Evolutionary conservation across 2,113 vertebrate genomes (phyloP).

Genomic region (Lathamus discolor): DNA sequence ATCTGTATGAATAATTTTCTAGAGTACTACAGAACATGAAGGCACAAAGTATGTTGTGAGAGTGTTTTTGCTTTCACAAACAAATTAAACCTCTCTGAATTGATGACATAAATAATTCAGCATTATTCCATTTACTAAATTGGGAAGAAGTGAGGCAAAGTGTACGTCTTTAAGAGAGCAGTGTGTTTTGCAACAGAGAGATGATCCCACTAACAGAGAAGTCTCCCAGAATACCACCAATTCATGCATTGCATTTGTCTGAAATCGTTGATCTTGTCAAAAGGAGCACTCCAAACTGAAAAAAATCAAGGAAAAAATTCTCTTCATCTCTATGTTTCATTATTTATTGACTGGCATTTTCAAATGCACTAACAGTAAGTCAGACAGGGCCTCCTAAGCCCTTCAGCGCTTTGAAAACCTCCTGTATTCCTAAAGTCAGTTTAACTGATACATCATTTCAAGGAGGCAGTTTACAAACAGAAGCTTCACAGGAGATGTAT

Average conservation of each 20-base stretch:
- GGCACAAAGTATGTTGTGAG: constrained; percentile 10
- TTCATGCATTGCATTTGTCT: background rate
- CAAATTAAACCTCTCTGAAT: constrained; percentile 42
- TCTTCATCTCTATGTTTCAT: background rate
- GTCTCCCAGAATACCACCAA: background rate
- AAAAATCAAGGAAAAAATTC: background rate
- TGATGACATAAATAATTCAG: constrained; percentile 24
- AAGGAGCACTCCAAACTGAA: background rate
- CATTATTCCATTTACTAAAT: background rate
- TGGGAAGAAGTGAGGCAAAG: background rate
- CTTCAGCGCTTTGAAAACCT: background rate
- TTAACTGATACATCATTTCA: background rate
- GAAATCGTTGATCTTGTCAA: background rate
- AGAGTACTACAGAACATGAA: background rate
- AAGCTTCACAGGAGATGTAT: background rate
- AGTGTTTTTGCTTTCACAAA: constrained; percentile 42
- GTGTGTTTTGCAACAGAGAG: background rate
- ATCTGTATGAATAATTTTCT: constrained; percentile 38
- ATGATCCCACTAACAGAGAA: background rate
- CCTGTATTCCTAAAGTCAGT: background rate
- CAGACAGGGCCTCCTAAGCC: background rate
- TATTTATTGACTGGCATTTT: background rate
- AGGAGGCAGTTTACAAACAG: background rate
- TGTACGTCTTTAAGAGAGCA: background rate
- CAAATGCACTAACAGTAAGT: background rate